These are phyloP conservation scores for Saturnia pavonia DNA, from an alignment of 2,888 invertebrate species.

Conservation along the genomic window DNA sequence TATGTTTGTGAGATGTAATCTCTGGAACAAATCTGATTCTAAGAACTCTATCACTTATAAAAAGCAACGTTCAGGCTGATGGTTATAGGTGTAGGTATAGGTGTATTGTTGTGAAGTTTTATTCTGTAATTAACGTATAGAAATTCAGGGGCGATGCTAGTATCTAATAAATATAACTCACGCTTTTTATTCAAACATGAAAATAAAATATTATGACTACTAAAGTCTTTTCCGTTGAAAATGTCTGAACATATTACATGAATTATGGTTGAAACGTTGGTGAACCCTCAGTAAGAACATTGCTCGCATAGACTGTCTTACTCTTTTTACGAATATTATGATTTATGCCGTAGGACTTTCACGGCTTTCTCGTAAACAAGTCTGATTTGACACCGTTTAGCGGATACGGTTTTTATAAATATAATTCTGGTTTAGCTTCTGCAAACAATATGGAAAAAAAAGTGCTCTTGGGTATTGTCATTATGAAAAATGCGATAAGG, in stretches of 20 bases:
- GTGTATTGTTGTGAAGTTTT: too few relatives aligned
- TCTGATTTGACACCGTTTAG: constrained; percentile 64
- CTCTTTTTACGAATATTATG: constrained; percentile 58
- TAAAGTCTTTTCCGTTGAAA: constrained; percentile 5
- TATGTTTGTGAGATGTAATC: too few relatives aligned
- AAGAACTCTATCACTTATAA: too few relatives aligned
- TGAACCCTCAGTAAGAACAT: constrained; percentile 34
- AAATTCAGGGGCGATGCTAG: too few relatives aligned
- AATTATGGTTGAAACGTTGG: constrained; percentile 45
- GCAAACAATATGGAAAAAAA: constrained; percentile 69
- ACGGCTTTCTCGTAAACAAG: constrained; percentile 52
- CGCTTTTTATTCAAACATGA: neutral
- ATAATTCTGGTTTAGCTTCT: constrained; percentile 35
- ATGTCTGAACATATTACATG: constrained; percentile 24
- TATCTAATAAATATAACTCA: neutral
- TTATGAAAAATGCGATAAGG: constrained; percentile 72
- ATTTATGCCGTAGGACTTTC: constrained; percentile 47
- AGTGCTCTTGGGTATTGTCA: constrained; percentile 68
- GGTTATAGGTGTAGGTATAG: too few relatives aligned
- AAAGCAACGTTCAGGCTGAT: too few relatives aligned
- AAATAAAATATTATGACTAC: neutral
- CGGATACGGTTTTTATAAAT: constrained; percentile 38
- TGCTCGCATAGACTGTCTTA: constrained; percentile 40
- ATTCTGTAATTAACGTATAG: too few relatives aligned
- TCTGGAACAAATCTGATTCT: too few relatives aligned